These are phyloP conservation scores for Zapornia atra DNA, from an alignment of 2,113 vertebrate species.

Conservation along the genomic window DNA sequence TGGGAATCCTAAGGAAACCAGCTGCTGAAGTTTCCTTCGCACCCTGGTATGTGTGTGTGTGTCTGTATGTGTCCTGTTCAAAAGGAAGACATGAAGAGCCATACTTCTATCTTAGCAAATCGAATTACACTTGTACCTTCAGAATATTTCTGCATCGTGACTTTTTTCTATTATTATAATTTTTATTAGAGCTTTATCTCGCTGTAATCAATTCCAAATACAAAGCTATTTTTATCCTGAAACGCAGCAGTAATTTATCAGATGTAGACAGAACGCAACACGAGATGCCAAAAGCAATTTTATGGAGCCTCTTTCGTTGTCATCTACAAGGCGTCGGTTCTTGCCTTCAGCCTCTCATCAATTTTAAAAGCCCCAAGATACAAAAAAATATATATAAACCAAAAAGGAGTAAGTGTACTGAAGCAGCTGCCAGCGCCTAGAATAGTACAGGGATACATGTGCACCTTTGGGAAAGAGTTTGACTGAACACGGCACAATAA, in stretches of 20 bases:
- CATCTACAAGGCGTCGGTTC: conserved; percentile 55
- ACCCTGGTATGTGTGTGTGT: background rate
- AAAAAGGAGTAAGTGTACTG: background rate
- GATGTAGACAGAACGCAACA: conserved; percentile 42
- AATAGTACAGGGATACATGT: background rate
- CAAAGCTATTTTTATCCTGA: conserved; percentile 57
- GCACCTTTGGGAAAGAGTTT: conserved; percentile 29
- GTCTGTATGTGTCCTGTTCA: background rate
- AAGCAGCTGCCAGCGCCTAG: conserved; percentile 24
- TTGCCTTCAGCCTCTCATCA: conserved; percentile 57
- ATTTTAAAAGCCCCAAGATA: conserved; percentile 43
- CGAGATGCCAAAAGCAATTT: conserved; percentile 64
- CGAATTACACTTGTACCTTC: conserved; percentile 10
- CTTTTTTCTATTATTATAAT: background rate
- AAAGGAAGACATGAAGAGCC: conserved; percentile 40
- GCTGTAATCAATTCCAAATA: conserved; percentile 67
- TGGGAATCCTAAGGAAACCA: background rate
- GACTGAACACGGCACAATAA: background rate
- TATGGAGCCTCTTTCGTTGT: conserved; percentile 59
- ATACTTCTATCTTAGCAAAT: conserved; percentile 42
- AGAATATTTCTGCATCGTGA: conserved; percentile 35
- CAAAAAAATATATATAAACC: background rate
- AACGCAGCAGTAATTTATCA: conserved; percentile 56
- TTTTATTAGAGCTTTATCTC: conserved; percentile 48
- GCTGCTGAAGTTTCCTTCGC: background rate